Evolutionary conservation across 2,888 invertebrate genomes (phyloP).

Genomic region (Lamellibrachia satsuma): DNA sequence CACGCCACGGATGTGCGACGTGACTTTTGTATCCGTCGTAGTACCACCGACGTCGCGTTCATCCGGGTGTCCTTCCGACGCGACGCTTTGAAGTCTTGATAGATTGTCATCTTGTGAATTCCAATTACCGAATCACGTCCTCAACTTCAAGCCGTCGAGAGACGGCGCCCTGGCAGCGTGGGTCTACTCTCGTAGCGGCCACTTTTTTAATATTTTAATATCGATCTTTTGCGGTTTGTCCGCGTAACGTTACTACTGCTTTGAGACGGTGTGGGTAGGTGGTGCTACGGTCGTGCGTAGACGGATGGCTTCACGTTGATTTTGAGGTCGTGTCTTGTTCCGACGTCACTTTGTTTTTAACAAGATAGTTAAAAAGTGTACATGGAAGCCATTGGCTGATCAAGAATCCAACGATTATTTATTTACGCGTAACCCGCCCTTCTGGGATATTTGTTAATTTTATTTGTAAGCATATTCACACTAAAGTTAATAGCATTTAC

Average conservation of each 20-base stretch:
- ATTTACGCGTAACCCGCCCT: too few species aligned
- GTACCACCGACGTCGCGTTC: neutral
- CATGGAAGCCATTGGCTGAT: too few species aligned
- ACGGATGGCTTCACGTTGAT: neutral
- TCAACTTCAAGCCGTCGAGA: neutral
- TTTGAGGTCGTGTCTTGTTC: neutral
- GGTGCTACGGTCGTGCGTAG: neutral
- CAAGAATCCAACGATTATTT: too few species aligned
- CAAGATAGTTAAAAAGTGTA: too few species aligned
- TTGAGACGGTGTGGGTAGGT: neutral
- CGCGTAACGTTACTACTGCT: neutral
- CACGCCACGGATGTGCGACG: constrained; percentile 9
- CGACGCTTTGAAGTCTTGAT: neutral
- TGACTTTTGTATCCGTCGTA: neutral
- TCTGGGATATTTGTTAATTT: too few species aligned
- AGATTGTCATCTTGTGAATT: constrained; percentile 10
- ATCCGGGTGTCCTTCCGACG: constrained; percentile 5
- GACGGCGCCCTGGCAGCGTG: neutral
- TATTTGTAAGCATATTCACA: too few species aligned
- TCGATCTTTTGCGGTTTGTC: neutral
- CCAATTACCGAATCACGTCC: neutral
- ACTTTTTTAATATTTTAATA: neutral
- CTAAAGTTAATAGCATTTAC: too few species aligned
- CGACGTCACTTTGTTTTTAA: too few species aligned
- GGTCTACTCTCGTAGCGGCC: neutral